phyloP scores from a whole-genome alignment of 2,888 invertebrate species.

The Drosophila anomelani region DNA sequence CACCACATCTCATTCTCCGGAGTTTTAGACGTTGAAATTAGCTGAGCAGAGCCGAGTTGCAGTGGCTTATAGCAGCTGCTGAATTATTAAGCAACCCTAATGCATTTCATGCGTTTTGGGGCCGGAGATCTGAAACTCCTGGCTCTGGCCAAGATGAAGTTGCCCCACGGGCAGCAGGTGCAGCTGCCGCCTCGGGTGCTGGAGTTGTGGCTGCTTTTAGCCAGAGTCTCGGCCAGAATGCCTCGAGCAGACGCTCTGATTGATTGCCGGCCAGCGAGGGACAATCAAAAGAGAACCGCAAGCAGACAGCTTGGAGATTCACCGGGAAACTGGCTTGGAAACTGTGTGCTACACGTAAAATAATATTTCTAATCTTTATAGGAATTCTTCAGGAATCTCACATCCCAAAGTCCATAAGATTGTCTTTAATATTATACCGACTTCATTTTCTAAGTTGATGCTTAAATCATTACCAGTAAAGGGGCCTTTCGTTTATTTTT shows the following conservation, averaged over 20 bases:
- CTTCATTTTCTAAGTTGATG: not conserved
- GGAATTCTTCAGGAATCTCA: too few relatives aligned
- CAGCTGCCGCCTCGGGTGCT: constrained; percentile 3
- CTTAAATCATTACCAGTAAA: not conserved
- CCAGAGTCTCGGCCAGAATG: constrained; percentile 15
- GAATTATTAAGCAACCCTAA: constrained; percentile 73
- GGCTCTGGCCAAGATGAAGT: constrained; percentile 41
- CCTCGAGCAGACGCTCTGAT: constrained; percentile 23
- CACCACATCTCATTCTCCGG: constrained; percentile 42
- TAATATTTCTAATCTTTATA: not conserved
- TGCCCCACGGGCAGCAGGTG: constrained; percentile 25
- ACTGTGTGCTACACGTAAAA: not conserved
- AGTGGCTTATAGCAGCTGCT: constrained; percentile 48
- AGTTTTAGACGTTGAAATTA: constrained; percentile 57
- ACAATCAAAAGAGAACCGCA: constrained; percentile 36
- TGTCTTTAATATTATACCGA: too few relatives aligned
- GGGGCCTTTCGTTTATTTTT: not conserved
- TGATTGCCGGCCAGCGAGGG: constrained; percentile 38
- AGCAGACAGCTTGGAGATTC: constrained; percentile 7
- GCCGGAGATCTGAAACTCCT: constrained; percentile 40
- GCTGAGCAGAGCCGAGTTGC: constrained; percentile 40
- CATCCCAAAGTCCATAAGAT: too few relatives aligned
- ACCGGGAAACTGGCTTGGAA: constrained; percentile 4
- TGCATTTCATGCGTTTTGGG: constrained; percentile 73
- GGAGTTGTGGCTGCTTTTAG: constrained; percentile 67